These are phyloP conservation scores for Linyphia triangularis DNA, from an alignment of 2,888 invertebrate genomes.

Conservation along the genomic window DNA sequence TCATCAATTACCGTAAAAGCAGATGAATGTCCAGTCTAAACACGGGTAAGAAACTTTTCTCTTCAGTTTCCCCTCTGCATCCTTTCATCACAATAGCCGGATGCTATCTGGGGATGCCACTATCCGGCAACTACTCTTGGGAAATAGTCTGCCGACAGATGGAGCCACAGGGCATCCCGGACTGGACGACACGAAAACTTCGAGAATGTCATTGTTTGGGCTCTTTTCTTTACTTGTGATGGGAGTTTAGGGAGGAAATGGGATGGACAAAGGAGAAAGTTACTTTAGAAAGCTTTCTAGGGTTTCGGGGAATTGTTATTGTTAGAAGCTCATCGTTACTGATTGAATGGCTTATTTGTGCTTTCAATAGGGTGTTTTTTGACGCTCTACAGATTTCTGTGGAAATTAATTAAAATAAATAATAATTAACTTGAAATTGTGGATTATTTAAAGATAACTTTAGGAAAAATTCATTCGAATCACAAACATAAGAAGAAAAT, in stretches of 20 bases:
- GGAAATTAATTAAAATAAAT: no score
- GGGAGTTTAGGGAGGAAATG: not conserved
- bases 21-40: not conserved
- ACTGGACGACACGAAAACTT: slow-evolving; percentile 8
- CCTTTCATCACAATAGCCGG: slow-evolving; percentile 48
- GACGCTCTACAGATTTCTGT: no score
- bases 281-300: not conserved
- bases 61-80: slow-evolving; percentile 22
- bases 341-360: not conserved
- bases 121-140: slow-evolving; percentile 28
- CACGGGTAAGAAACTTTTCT: not conserved
- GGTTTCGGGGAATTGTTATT: not conserved
- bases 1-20: slow-evolving; percentile 38
- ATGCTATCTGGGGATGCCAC: slow-evolving; percentile 30
- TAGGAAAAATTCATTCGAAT: no score
- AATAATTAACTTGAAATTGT: no score
- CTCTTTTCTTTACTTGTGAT: not conserved
- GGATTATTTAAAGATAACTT: no score
- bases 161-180: slow-evolving; percentile 37
- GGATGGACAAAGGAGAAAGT: not conserved
- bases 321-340: not conserved
- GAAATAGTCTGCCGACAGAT: slow-evolving; percentile 16
- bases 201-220: not conserved
- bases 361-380: no score
- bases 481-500: no score